Evolutionary conservation across 2,888 invertebrate species (phyloP), one percentile per base, ranked within the genome.

Genomic region (Girardia tigrina): DNA sequence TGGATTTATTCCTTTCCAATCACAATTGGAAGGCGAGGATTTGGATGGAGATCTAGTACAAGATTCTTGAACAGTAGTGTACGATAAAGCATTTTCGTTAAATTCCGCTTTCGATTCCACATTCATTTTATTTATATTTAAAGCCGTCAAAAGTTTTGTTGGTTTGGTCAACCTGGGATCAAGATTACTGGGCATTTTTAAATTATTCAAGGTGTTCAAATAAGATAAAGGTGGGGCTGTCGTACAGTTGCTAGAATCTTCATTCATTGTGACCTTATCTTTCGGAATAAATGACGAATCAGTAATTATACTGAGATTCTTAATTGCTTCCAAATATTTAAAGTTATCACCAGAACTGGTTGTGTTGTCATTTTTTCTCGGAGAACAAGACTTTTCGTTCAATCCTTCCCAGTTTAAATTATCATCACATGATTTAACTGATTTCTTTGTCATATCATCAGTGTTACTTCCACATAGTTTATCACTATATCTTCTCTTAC

Each of bases 401-500:
- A 56, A 12, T 16, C 56, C 56, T 20, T 20, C n/a, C 56, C 56
- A 56, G 6, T 56, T 23, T 6, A n/a, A 12, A 23, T 56, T n/a
- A 56, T n/a, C n/a, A 56, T 56, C n/a, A 36, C 36, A 36, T 36
- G 36, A 12, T 56, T 56, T 56, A 4, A 16, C 4, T 16, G 56
- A 56, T 56, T 6, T 4, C 6, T 4, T 56, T 4, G 56, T 12
- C 23, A 20, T 23, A 12, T 36, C 16, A 12, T 36, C 36, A 16
- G 8, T 36, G 8, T 36, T 36, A 56, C n/a, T 56, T 8, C 23
- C 23, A 8, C 2, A 6, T 8, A 23, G 2, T 56, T 56, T 56
- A 56, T 56, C 56, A 36, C 36, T 12, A 56, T 56, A 56, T 56
- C 56, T 56, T 56, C 56, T n/a, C n/a, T 56, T 56, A 12, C 56